Evolutionary conservation across 1,140 invertebrate species (phyloP), one percentile per base, ranked within the genome.

Genomic region (Ptiloglossa arizonensis): DNA sequence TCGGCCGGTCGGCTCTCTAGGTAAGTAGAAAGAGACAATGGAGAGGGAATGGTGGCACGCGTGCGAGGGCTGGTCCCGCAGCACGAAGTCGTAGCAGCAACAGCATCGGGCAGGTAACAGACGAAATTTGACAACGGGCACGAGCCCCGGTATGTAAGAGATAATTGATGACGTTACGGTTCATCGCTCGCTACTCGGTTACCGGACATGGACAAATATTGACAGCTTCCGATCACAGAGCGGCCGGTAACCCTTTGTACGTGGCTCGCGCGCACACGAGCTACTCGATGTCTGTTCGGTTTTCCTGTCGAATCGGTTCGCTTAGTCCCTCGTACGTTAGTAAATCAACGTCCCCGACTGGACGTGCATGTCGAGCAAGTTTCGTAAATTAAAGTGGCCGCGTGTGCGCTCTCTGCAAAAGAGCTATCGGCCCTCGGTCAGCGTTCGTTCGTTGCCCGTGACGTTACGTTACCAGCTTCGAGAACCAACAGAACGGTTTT

Each of bases 121-220:
- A 75, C 80, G 81, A 81, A 88, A 87, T 87, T 89, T 87, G 79
- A 89, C 82, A 82, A 78, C 81, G 69, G 85, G 66, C 77, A 88
- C 78, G 78, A 48, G 15, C 68, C 52, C 60, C 22, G 80, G 87
- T 80, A 87, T 89, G 84, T 89, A 88, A 89, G 87, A 86, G 87
- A 90, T 90, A 90, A 90, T 90, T 90, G 88, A 89, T 89, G 89
- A 89, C 77, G 80, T 81, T 85, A 86, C 80, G 85, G 85, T 87
- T 86, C 87, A 89, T 87, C 87, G 85, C 83, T 85, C 79, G 46
- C 63, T 76, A 79, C 78, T 87, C 83, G 87, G 86, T 89, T 85
- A 90, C 82, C 77, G 70, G 71, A 82, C 81, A 76, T 62, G 75
- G 85, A 88, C 87, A 90, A 90, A 90, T 88, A 88, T 89, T 88